phyloP scores from a whole-genome alignment of 2,888 invertebrate genomes.

The Halictus ligatus region DNA sequence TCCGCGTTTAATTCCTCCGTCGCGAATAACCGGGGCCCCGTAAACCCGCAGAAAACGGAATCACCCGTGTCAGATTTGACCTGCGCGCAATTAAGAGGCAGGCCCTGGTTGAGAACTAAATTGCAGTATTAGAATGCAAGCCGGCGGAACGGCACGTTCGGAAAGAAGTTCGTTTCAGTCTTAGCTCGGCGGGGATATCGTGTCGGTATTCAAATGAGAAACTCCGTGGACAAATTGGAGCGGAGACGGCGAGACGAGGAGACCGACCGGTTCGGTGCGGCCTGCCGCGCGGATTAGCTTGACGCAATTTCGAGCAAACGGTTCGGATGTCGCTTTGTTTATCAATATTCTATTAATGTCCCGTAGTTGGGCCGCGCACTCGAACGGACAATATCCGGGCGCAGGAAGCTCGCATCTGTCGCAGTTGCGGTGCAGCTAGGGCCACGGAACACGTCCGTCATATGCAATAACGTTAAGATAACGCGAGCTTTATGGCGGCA shows the following conservation, averaged over 20 bases:
- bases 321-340: conserved; percentile 31
- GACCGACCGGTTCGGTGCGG: neutral
- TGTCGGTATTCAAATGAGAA: conserved; percentile 1
- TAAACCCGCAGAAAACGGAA: neutral
- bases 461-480: conserved; percentile 79
- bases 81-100: neutral
- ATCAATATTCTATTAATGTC: conserved; percentile 56
- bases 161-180: neutral
- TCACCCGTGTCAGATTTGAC: neutral
- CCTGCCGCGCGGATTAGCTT: neutral
- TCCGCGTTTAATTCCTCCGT: neutral
- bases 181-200: neutral
- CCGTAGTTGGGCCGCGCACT: conserved; percentile 33
- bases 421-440: conserved; percentile 25
- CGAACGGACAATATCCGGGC: conserved; percentile 51
- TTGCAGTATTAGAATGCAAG: neutral
- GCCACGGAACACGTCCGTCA: conserved; percentile 76
- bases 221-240: neutral
- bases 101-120: neutral
- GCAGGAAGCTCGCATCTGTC: conserved; percentile 54
- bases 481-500: conserved; percentile 74
- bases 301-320: conserved; percentile 13
- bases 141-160: neutral
- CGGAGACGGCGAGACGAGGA: neutral
- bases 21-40: neutral